Base-by-base conservation (phyloP, 2,113 vertebrate genomes). In the Chunga burmeisteri region DNA sequence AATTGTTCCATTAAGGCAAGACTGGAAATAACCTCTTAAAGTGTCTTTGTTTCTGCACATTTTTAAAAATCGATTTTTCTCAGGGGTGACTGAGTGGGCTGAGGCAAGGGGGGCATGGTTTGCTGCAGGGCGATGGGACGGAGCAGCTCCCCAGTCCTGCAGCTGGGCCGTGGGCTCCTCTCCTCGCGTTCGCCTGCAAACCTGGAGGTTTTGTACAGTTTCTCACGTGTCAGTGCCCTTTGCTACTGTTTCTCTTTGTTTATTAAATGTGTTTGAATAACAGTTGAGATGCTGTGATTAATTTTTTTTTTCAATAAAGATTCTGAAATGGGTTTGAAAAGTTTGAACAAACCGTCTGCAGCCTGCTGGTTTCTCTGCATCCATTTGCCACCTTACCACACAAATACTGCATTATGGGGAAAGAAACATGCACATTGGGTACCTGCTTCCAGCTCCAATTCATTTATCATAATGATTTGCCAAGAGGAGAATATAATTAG, bases 261-360 rank as follows among this genome's bases (percentile, higher is more conserved):
- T 97, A 97, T 97, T 98, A 96, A 97, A 97, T 98, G 94, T 97
- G 94, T 97, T 97, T 97, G 96, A 96, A 94, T 97, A 95, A 95
- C 96, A 95, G 94, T 90, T 96, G 95, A 96, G 95, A 96, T 93
- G 95, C 96, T 95, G 96, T 97, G 95, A 96, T 92, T 63, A 16
- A 63, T 88, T 94, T 71, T 84, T 52, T 74, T 78, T 66, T 87
- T 66, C 95, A 98, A 93, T 98, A 97, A 98, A 98, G 86, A 93
- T 83, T 94, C 70, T 90, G 86, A 95, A 82, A 79, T 86, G 86
- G 90, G 73, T 96, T 97, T 88, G 62, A 77, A 36, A 59, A 40
- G 62, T 89, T 56, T 62, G 82, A 90, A 53, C 61, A 26, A 44
- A 32, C 12, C 1, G 79, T 18, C 13, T 85, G 81, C 61, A 59